These are phyloP conservation scores for Euphydryas editha DNA, from an alignment of 2,888 invertebrate species.

Conservation along the genomic window DNA sequence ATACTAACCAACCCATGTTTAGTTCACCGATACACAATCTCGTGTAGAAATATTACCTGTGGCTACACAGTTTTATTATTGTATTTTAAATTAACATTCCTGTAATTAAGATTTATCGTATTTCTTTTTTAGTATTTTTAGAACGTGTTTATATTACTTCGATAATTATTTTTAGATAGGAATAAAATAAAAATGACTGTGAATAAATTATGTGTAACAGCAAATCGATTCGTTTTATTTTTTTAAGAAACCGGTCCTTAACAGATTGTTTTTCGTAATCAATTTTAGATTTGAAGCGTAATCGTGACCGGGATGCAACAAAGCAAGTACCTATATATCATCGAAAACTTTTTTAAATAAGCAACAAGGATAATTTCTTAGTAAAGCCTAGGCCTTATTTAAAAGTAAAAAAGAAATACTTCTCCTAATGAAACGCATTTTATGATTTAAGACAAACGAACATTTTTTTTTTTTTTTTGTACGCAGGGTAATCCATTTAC, in stretches of 20 bases:
- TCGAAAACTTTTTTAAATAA: constrained; percentile 25
- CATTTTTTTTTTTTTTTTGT: too few relatives aligned
- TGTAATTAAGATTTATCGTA: too few relatives aligned
- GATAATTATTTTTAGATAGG: constrained; percentile 54
- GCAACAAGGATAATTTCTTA: not conserved
- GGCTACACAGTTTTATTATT: too few relatives aligned
- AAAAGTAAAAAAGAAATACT: too few relatives aligned
- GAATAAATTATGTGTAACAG: constrained; percentile 76
- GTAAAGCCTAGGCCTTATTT: not conserved
- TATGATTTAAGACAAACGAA: too few relatives aligned
- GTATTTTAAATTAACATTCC: too few relatives aligned
- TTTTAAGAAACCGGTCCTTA: constrained; percentile 57
- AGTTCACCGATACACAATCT: too few relatives aligned
- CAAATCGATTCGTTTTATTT: constrained; percentile 56
- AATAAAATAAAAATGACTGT: constrained; percentile 62
- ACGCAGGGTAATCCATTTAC: too few relatives aligned
- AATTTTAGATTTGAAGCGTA: constrained; percentile 76
- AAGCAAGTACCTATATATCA: constrained; percentile 66
- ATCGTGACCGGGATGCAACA: constrained; percentile 71
- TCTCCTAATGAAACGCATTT: too few relatives aligned
- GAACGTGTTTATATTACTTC: constrained; percentile 41
- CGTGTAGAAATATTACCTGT: too few relatives aligned
- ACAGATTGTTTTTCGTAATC: constrained; percentile 68
- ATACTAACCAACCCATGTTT: too few relatives aligned
- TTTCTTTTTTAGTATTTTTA: constrained; percentile 1